phyloP scores from a whole-genome alignment of 1,140 invertebrate species.

The Aphelenchoides besseyi region DNA sequence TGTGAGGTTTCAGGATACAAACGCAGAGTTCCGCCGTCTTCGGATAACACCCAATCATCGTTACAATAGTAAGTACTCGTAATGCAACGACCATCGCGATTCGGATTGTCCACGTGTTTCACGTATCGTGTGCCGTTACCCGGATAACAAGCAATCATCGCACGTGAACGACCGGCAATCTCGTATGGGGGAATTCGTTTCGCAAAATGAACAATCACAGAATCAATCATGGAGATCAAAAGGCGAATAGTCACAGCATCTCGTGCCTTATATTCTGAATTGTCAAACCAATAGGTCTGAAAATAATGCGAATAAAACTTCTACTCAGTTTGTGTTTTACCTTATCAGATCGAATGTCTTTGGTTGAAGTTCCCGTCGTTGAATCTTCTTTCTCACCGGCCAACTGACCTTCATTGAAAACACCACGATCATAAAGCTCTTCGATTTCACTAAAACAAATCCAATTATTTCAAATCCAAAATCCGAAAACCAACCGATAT shows the following conservation, averaged over 20 bases:
- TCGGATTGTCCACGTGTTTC: constrained; percentile 94
- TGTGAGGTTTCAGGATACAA: constrained; percentile 82
- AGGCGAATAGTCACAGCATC: constrained; percentile 42
- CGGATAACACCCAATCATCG: constrained; percentile 75
- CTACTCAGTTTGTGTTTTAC: constrained; percentile 2
- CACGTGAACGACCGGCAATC: constrained; percentile 62
- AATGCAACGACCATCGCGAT: constrained; percentile 71
- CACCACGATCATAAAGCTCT: constrained; percentile 37
- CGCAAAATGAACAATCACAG: constrained; percentile 45
- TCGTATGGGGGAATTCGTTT: constrained; percentile 42
- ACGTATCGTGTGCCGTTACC: constrained; percentile 86
- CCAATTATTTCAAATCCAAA: background rate
- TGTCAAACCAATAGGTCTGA: constrained; percentile 47
- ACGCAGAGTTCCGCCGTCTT: constrained; percentile 72
- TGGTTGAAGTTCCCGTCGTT: background rate
- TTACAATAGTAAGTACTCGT: constrained; percentile 85
- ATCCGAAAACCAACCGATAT: constrained; percentile 24
- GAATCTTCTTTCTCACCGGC: constrained; percentile 24
- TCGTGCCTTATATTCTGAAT: constrained; percentile 16
- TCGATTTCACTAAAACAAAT: constrained; percentile 33
- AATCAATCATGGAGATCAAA: constrained; percentile 52
- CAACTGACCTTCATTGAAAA: constrained; percentile 37
- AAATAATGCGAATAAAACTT: constrained; percentile 18
- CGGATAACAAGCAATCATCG: constrained; percentile 94
- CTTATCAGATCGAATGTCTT: constrained; percentile 37